Percentiles rank a stretch among this genome's conserved stretches.
These are phyloP conservation scores for Colistium nudipinnis DNA, from an alignment of 2,113 vertebrate genomes.

Conservation along the genomic window DNA sequence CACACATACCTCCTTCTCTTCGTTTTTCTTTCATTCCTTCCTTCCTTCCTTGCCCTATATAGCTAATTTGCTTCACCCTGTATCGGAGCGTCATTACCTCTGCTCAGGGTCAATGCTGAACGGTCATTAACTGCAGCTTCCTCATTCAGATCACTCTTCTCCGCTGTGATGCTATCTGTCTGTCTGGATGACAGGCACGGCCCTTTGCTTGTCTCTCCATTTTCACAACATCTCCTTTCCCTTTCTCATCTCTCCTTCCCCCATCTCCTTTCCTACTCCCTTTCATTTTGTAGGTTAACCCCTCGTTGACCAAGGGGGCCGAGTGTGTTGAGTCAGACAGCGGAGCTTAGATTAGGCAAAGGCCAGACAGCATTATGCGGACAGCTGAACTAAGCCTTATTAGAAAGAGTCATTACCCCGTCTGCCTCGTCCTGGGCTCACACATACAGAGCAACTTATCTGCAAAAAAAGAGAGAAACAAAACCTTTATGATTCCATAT, in stretches of 20 bases:
- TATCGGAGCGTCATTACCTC: constrained; percentile 38
- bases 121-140: constrained; percentile 45
- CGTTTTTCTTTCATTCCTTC: neutral
- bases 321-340: constrained; percentile 29
- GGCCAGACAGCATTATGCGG: constrained; percentile 56
- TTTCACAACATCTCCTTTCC: constrained; percentile 13
- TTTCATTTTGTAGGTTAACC: constrained; percentile 45
- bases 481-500: neutral
- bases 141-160: constrained; percentile 38
- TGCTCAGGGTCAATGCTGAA: constrained; percentile 44
- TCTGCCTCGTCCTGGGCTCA: constrained; percentile 47
- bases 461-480: neutral
- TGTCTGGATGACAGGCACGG: constrained; percentile 10
- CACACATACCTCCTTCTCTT: neutral
- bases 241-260: neutral
- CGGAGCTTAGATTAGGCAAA: constrained; percentile 47
- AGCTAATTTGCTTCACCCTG: constrained; percentile 15
- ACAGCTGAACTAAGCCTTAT: constrained; percentile 64
- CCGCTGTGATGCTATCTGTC: constrained; percentile 25
- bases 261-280: neutral
- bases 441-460: constrained; percentile 27
- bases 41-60: neutral
- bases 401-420: constrained; percentile 58
- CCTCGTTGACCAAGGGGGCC: constrained; percentile 7
- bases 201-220: constrained; percentile 14